These are phyloP conservation scores for Lynx canadensis DNA, from an alignment of 2,113 vertebrate species.

Conservation along the genomic window DNA sequence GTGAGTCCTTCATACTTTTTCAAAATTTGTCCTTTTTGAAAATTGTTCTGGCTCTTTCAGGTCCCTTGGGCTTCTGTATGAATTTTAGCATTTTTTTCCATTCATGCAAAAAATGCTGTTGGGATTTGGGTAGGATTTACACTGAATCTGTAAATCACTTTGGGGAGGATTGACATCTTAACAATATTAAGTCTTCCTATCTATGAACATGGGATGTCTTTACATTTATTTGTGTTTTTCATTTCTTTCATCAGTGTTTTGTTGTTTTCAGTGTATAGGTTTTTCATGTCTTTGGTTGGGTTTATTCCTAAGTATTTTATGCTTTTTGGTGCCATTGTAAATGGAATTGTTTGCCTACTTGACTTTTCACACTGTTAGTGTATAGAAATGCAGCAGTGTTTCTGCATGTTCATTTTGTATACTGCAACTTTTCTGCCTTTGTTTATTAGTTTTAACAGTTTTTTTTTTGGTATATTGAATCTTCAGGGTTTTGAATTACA, in stretches of 20 bases:
- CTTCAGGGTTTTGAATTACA: not conserved
- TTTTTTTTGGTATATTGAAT: not conserved
- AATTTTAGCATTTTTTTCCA: slow-evolving; percentile 20
- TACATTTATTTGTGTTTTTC: slow-evolving; percentile 7
- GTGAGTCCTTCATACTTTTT: not conserved
- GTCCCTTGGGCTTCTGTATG: not conserved
- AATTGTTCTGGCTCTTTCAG: not conserved
- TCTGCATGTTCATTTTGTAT: slow-evolving; percentile 50
- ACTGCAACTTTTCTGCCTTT: slow-evolving; percentile 23
- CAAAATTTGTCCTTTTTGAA: slow-evolving; percentile 20
- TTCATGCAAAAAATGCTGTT: not conserved
- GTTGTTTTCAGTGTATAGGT: not conserved
- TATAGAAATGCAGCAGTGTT: not conserved
- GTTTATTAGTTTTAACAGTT: not conserved
- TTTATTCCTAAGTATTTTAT: slow-evolving; percentile 35
- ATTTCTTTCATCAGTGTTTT: slow-evolving; percentile 29
- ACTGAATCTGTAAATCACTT: not conserved
- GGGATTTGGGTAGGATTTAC: slow-evolving; percentile 2
- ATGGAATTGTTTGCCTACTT: slow-evolving; percentile 44
- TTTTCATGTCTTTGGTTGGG: not conserved
- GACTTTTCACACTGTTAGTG: slow-evolving; percentile 39
- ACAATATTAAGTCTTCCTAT: slow-evolving; percentile 28
- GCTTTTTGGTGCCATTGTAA: slow-evolving; percentile 22
- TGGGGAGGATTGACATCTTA: not conserved
- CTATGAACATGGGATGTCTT: not conserved